phyloP scores from a whole-genome alignment of 2,113 vertebrate genomes.

The Bettongia penicillata region DNA sequence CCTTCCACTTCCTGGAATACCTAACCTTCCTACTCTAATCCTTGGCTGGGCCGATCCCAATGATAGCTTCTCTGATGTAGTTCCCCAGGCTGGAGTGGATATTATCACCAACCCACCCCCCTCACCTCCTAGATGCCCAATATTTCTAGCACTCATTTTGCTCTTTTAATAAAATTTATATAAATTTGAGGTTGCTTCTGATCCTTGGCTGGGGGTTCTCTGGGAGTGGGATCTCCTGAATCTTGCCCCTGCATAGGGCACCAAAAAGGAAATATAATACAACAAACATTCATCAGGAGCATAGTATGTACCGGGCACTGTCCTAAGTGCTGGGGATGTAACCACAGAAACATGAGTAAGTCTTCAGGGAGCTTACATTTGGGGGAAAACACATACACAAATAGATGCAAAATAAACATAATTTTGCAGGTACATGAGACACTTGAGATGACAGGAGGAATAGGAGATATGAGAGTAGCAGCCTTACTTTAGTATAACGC shows the following conservation, averaged over 20 bases:
- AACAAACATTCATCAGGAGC: background rate
- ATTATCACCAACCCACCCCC: background rate
- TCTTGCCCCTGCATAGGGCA: background rate
- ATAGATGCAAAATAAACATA: background rate
- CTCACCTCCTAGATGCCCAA: background rate
- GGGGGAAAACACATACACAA: background rate
- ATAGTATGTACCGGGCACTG: background rate
- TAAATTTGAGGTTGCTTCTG: background rate
- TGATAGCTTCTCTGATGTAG: background rate
- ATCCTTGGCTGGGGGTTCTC: background rate
- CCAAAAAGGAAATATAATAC: background rate
- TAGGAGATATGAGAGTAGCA: background rate
- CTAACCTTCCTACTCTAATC: background rate
- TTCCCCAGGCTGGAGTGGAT: background rate
- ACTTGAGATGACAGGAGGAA: background rate
- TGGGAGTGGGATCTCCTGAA: background rate
- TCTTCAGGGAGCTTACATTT: background rate
- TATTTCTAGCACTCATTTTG: background rate
- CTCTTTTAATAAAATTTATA: slow-evolving; percentile 9
- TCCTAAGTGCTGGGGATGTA: background rate
- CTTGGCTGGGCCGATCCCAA: background rate
- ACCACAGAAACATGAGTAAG: background rate
- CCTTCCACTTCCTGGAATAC: background rate
- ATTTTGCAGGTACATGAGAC: background rate
- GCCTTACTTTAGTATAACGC: background rate